Evolutionary conservation across 2,113 vertebrate genomes (phyloP).

Genomic region (Caretta caretta): DNA sequence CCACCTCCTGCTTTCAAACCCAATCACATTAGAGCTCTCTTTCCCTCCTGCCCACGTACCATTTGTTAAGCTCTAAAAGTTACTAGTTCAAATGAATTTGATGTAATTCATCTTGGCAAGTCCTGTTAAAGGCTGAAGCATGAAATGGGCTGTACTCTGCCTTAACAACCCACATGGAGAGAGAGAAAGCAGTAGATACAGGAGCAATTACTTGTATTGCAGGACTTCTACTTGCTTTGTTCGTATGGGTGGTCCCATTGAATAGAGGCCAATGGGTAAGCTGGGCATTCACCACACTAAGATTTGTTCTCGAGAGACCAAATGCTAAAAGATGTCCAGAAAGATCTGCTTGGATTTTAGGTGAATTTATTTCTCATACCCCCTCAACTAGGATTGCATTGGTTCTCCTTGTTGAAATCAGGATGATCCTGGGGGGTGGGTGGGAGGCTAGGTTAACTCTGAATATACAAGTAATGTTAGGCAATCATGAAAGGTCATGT

Average conservation of each 20-base stretch:
- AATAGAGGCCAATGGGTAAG: background rate
- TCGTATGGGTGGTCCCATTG: background rate
- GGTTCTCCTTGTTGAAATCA: slow-evolving; percentile 1
- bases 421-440: background rate
- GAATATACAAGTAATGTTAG: background rate
- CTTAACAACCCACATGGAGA: background rate
- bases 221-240: background rate
- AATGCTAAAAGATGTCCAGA: background rate
- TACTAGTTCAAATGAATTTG: background rate
- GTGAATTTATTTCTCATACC: background rate
- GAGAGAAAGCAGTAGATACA: background rate
- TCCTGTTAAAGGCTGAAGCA: background rate
- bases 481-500: background rate
- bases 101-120: slow-evolving; percentile 34
- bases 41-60: slow-evolving; percentile 33
- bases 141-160: background rate
- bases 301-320: background rate
- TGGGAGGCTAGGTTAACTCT: background rate
- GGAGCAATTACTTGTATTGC: background rate
- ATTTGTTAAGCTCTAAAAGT: slow-evolving; percentile 14
- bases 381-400: background rate
- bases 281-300: background rate
- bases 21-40: background rate
- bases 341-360: background rate
- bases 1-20: background rate